phyloP scores from a whole-genome alignment of 1,140 invertebrate genomes.

The Ridgeia piscesae region DNA sequence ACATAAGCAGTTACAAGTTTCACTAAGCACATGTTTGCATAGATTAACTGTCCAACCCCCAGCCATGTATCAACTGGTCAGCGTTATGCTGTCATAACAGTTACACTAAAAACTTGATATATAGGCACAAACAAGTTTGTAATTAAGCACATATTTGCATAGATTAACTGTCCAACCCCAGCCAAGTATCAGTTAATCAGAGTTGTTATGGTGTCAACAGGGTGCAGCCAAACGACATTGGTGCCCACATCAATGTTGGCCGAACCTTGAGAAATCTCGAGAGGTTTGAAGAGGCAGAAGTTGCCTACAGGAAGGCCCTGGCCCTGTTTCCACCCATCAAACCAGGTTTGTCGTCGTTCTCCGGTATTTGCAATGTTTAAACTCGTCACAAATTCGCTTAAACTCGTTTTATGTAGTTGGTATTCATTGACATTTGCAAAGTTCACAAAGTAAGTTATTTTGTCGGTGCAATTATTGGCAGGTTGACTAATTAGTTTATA shows the following conservation, averaged over 20 bases:
- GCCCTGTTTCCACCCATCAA: conserved; percentile 74
- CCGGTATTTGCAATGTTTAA: not conserved
- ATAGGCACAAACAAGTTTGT: not conserved
- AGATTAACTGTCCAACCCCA: not conserved
- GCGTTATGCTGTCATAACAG: not conserved
- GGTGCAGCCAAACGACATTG: conserved; percentile 93
- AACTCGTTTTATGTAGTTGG: too few species aligned
- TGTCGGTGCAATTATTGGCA: too few species aligned
- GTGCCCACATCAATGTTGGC: conserved; percentile 95
- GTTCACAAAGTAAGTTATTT: too few species aligned
- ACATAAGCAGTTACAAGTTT: not conserved
- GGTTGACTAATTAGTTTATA: not conserved
- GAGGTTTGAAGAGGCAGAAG: conserved; percentile 86
- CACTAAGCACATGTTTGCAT: not conserved
- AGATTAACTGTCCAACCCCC: not conserved
- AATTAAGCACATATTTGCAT: not conserved
- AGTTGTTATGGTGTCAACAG: conserved; percentile 50
- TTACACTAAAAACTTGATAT: not conserved
- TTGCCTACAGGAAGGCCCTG: conserved; percentile 85
- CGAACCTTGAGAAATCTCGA: conserved; percentile 91
- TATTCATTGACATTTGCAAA: too few species aligned
- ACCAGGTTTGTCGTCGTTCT: conserved; percentile 41
- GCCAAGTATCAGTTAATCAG: not conserved
- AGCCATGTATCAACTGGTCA: not conserved
- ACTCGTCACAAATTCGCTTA: not conserved